Evolutionary conservation across 2,888 invertebrate species (phyloP), one percentile per base, ranked within the genome.

Genomic region (Pterostichus niger): DNA sequence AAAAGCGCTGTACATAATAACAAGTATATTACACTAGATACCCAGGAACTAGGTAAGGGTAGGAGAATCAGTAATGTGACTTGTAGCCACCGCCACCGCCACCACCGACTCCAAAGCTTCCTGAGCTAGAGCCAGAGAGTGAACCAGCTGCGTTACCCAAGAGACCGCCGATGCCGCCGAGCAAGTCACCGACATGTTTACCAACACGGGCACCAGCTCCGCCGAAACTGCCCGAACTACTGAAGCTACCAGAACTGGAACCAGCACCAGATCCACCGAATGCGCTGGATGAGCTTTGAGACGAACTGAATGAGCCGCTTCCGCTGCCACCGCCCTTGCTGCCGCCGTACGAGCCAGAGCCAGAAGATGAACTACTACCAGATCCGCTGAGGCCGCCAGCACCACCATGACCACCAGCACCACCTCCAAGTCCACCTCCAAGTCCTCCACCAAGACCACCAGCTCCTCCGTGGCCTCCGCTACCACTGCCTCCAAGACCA

Each of bases 221-320:
- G n/a, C 77, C 24, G 24, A 77, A 83, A 35, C 82, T 76, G 9
- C 82, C 64, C 6, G 82, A 82, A 13, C 75, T 46, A 31, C 82
- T 82, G 49, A 76, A 82, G 13, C 83, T 83, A 13, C 83, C 77
- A n/a, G 83, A 83, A 44, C 44, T 40, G 15, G 79, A 79, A 10
- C 49, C 64, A 5, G 54, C 11, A 40, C 79, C 79, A 33, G 81
- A 81, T 35, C 81, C 81, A 9, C 17, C 64, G 35, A 82, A 56
- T 73, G 82, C 40, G 11, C 82, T 64, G 10, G 75, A 73, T 11
- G 52, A 35, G 24, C 82, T 75, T n/a, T 80, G 64, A 6, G 75
- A 75, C 11, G 75, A 75, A 31, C 52, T 52, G n/a, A 75, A 75
- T 9, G 77, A 77, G 11, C 77, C 77, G 13, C 40, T 56, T 10